Percentiles rank a stretch among this genome's conserved stretches.
phyloP scores from a whole-genome alignment of 2,888 invertebrate species.

The Dyspetes luteomarginatus region DNA sequence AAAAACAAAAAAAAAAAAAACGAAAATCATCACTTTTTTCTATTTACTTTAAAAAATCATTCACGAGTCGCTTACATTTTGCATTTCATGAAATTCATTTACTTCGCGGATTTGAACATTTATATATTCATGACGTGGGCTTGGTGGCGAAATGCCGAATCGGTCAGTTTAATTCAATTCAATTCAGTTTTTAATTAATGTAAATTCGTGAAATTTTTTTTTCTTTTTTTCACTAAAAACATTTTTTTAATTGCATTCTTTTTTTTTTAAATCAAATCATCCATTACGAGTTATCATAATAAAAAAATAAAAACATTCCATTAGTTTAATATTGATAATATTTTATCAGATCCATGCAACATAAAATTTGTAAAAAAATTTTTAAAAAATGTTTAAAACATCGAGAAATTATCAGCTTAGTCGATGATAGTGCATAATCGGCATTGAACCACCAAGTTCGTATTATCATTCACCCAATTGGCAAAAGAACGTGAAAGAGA shows the following conservation, averaged over 20 bases:
- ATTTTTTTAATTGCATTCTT: too few species aligned
- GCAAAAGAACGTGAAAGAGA: slow-evolving; percentile 75
- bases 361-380: slow-evolving; percentile 18
- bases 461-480: slow-evolving; percentile 77
- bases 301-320: slow-evolving; percentile 9
- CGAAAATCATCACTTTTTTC: slow-evolving; percentile 70
- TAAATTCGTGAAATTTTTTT: too few species aligned
- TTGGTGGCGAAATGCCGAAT: slow-evolving; percentile 65
- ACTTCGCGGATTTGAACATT: slow-evolving; percentile 48
- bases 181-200: too few species aligned
- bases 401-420: slow-evolving; percentile 29
- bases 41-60: slow-evolving; percentile 75
- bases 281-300: too few species aligned
- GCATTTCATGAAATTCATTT: slow-evolving; percentile 69
- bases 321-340: not conserved
- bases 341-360: slow-evolving; percentile 33
- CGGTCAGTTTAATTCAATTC: slow-evolving; percentile 18
- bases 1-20: slow-evolving; percentile 25
- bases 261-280: too few species aligned
- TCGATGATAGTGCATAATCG: slow-evolving; percentile 66
- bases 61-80: slow-evolving; percentile 69
- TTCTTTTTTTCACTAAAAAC: too few species aligned
- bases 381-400: slow-evolving; percentile 3
- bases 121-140: slow-evolving; percentile 42
- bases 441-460: slow-evolving; percentile 76